Evolutionary conservation across 1,140 invertebrate species (phyloP).

Genomic region (Eurosta solidaginis): DNA sequence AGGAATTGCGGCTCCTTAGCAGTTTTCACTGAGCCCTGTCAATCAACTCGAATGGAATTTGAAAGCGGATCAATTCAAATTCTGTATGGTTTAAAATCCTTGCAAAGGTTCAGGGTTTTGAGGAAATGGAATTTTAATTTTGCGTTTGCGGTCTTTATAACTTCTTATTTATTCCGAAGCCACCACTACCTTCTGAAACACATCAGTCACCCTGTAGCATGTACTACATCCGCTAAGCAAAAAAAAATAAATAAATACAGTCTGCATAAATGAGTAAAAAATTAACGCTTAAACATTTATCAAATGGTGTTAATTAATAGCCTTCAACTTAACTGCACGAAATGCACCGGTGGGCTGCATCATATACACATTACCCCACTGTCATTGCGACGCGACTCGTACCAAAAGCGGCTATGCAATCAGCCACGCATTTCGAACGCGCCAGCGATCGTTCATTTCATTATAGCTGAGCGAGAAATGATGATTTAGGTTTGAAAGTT

Average conservation of each 20-base stretch:
- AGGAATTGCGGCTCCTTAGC: no score
- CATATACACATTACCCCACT: neutral
- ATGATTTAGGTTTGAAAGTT: neutral
- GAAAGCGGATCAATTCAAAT: no score
- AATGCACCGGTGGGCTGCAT: neutral
- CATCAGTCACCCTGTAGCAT: no score
- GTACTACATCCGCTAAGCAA: neutral
- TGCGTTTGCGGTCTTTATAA: no score
- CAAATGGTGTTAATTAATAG: constrained; percentile 24
- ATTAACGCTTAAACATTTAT: neutral
- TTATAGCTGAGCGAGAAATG: no score
- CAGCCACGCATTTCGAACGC: neutral
- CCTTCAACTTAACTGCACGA: constrained; percentile 11
- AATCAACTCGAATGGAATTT: no score
- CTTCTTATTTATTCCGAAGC: no score
- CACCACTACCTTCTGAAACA: no score
- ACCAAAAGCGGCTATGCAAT: neutral
- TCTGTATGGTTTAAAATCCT: no score
- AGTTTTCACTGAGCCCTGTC: no score
- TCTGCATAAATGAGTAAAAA: constrained; percentile 6
- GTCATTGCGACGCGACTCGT: neutral
- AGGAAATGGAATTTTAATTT: no score
- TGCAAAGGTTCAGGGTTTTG: no score
- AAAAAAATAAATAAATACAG: neutral
- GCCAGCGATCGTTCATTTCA: neutral